Evolutionary conservation across 1,140 invertebrate genomes (phyloP).

Genomic region (Drosophila tsacasi): DNA sequence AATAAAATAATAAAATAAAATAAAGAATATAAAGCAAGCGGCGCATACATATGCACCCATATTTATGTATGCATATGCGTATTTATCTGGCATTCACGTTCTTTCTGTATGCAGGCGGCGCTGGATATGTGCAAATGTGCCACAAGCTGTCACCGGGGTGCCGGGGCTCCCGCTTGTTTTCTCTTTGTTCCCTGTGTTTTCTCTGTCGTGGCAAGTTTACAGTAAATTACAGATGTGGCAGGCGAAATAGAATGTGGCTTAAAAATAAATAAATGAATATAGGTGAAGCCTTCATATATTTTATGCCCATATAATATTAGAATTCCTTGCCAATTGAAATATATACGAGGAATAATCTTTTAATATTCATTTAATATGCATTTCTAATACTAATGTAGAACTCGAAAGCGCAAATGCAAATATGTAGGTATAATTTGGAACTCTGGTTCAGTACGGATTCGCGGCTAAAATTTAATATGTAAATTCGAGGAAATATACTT

Average conservation of each 20-base stretch:
- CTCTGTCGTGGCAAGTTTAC: conserved; percentile 3
- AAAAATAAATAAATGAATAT: background rate
- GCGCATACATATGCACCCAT: background rate
- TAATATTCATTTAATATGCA: too few relatives aligned
- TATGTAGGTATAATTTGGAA: too few relatives aligned
- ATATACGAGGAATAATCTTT: background rate
- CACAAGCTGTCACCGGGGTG: conserved; percentile 33
- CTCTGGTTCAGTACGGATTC: too few relatives aligned
- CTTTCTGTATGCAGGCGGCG: conserved; percentile 3
- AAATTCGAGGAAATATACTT: too few relatives aligned
- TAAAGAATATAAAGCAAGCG: background rate
- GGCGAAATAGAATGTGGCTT: background rate
- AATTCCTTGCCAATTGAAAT: background rate
- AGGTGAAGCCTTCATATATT: background rate
- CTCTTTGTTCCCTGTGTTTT: background rate
- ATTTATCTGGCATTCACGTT: conserved; percentile 20
- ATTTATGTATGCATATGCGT: background rate
- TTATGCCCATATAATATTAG: background rate
- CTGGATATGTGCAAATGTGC: conserved; percentile 14
- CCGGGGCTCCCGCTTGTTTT: background rate
- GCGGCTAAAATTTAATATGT: background rate
- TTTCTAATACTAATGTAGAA: too few relatives aligned
- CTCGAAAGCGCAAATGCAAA: too few relatives aligned
- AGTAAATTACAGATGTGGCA: background rate
- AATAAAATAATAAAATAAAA: background rate